Evolutionary conservation across 2,113 vertebrate genomes (phyloP).

Genomic region (Percopsis transmontana): DNA sequence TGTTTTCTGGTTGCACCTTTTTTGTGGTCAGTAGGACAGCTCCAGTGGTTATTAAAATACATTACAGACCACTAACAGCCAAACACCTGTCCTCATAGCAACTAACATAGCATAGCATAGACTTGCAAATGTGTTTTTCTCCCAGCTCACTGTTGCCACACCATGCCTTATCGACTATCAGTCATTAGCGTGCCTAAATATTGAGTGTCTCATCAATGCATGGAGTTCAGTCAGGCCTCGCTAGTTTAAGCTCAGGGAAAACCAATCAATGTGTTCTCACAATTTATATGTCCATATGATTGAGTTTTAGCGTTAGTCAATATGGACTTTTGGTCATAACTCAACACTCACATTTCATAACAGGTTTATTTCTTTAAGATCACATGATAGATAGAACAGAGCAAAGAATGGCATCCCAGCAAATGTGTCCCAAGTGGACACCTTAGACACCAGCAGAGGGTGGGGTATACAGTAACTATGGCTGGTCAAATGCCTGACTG

Average conservation of each 20-base stretch:
- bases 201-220: neutral
- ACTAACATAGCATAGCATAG: neutral
- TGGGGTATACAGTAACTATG: too few species aligned
- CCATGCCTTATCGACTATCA: neutral
- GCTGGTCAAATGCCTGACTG: too few species aligned
- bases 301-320: too few species aligned
- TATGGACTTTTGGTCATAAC: too few species aligned
- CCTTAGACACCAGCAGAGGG: too few species aligned
- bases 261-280: too few species aligned
- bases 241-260: neutral
- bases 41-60: neutral
- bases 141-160: neutral
- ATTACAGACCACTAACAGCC: neutral
- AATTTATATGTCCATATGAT: too few species aligned
- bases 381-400: too few species aligned
- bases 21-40: neutral
- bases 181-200: neutral
- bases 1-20: neutral
- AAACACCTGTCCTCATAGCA: neutral
- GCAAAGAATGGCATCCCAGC: too few species aligned
- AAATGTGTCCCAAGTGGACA: too few species aligned
- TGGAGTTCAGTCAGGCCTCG: neutral
- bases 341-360: too few species aligned
- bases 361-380: too few species aligned
- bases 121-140: slow-evolving; percentile 4